phyloP scores from a whole-genome alignment of 2,113 vertebrate species.

The Passer domesticus region DNA sequence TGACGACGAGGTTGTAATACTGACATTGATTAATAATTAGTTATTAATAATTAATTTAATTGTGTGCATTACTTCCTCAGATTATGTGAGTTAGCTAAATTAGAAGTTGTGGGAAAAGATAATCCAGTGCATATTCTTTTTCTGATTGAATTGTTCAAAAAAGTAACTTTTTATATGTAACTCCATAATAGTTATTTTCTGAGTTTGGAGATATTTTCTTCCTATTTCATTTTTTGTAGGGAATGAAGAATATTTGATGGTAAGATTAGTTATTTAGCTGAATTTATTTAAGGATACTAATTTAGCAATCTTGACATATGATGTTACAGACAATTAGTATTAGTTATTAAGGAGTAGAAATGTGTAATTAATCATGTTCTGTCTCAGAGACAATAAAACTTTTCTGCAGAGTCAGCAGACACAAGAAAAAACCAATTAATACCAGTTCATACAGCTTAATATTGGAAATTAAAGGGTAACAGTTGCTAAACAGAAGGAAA shows the following conservation, averaged over 20 bases:
- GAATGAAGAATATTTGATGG: background rate
- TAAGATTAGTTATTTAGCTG: constrained; percentile 24
- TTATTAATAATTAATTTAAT: background rate
- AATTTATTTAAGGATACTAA: background rate
- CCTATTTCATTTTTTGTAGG: constrained; percentile 1
- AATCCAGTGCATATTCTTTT: background rate
- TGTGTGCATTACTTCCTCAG: background rate
- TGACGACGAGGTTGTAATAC: constrained; percentile 50
- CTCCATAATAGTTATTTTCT: background rate
- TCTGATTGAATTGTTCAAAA: background rate
- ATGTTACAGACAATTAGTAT: background rate
- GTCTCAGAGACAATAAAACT: background rate
- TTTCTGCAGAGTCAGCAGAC: background rate
- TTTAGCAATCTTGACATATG: background rate
- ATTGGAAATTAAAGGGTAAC: background rate
- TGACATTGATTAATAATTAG: background rate
- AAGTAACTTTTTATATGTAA: background rate
- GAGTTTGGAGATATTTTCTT: constrained; percentile 5
- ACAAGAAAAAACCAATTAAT: background rate
- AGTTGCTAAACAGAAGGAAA: background rate
- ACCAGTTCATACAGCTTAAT: background rate
- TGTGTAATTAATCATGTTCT: background rate
- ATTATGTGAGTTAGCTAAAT: background rate
- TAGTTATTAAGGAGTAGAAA: background rate
- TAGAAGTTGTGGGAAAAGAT: background rate